Conservation (phyloP, 2,113 vertebrate genomes). For the Formicarius rufipectus region DNA sequence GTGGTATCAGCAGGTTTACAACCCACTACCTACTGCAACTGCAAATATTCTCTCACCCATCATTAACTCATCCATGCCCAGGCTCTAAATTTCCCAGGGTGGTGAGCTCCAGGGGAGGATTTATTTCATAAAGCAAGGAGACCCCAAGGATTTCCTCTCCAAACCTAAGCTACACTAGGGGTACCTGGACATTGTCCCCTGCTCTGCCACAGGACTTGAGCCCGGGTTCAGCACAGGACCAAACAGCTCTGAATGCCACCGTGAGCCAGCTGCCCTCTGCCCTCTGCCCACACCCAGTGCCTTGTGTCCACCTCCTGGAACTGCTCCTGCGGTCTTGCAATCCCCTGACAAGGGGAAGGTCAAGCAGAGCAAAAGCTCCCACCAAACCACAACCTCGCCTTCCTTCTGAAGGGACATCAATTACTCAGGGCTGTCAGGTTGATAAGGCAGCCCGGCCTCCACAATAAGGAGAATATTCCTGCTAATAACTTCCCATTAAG, state of each 20-base stretch:
- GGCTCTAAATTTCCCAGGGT: not conserved
- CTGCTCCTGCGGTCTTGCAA: not conserved
- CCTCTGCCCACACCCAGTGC: not conserved
- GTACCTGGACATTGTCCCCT: not conserved
- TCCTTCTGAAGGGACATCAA: constrained; percentile 58
- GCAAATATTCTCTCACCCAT: not conserved
- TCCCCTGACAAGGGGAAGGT: constrained; percentile 34
- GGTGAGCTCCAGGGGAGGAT: not conserved
- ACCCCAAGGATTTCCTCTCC: not conserved
- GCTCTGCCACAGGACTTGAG: rapidly evolving
- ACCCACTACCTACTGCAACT: not conserved
- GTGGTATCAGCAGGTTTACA: not conserved
- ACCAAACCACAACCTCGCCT: constrained; percentile 61
- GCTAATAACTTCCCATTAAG: constrained; percentile 67
- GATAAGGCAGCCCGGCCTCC: constrained; percentile 28
- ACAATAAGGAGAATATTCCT: constrained; percentile 51
- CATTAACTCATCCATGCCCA: not conserved
- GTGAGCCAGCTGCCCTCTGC: rapidly evolving
- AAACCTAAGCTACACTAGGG: not conserved
- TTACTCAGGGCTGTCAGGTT: constrained; percentile 66
- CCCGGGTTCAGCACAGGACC: not conserved
- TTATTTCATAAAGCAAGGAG: not conserved
- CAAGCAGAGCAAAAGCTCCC: constrained; percentile 45
- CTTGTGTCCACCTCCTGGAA: not conserved
- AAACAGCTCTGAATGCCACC: not conserved